Evolutionary conservation across 1,140 invertebrate species (phyloP), one percentile per base, ranked within the genome.

Genomic region (Leptoteleia sp.): DNA sequence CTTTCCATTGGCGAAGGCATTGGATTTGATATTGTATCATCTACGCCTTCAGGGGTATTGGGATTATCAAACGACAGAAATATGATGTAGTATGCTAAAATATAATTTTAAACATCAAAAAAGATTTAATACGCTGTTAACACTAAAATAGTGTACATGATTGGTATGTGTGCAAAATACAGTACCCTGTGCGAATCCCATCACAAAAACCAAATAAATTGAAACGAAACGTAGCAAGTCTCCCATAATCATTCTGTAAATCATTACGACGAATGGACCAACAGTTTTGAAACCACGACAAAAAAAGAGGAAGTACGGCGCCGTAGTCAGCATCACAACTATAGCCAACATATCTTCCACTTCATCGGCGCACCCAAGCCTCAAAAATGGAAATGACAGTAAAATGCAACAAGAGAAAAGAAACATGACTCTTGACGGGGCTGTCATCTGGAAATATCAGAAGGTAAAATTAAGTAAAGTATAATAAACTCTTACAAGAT

Each of bases 221-320:
- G 94, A 95, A 33, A 98, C 96, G 89, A 99, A 99, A 79, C 98
- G 92, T 4, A 99, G 89, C 11, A 99, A 89, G 90, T 99, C 98
- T 68, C 96, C 97, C 91, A 95, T 95, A 13, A 99, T 95, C 96
- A 99, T 99, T 76, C 97, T 93, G 89, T 99, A 99, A 73, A 99
- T 98, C 98, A 99, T 99, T 48, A 99, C 97, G 3, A 99, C 98
- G 92, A 99, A 99, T 4, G 98, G 98, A 1, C 98, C 98, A 0
- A 99, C 97, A 0, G 97, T 98, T 86, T 98, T 98, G 86, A 99
- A 98, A 16, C 98, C 98, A 83, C 97, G 93, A 90, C 97, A 99
- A 88, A 99, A 99, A 89, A 99, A 99, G n/a, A 99, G 91, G 88
- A 99, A 99, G 87, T 99, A 99, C 0, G 97, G 96, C 4, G 97